Evolutionary conservation across 2,797 vertebrate species (phyloP), one percentile per base, ranked within the genome.

Genomic region (Clarias laeviceps): DNA sequence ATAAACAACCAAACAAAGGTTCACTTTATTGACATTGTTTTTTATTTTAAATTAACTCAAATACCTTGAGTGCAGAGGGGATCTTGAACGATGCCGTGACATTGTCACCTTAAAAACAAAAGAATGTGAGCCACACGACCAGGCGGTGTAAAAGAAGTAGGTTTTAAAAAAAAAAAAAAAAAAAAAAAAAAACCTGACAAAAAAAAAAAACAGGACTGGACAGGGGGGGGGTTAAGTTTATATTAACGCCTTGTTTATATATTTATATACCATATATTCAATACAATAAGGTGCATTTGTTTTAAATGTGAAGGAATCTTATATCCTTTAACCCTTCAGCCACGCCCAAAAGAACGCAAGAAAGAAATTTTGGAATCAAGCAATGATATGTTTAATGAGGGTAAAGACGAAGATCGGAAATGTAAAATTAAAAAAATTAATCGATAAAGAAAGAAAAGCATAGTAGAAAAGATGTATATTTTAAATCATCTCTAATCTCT

Each of bases 41-140:
- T 50, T 54, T 61, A 40, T 27, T 40, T 84, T 69, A 17, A 45
- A 78, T n/a, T 84, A 50, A 66, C 45, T 4, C 0, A 85, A 86
- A 87, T 91, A 95, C 95, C 94, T 94, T 92, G 84, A 85, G 87
- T 85, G 92, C 84, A 77, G 57, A 32, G 94, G 93, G 3, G 94
- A 94, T 83, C 90, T 88, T 9, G 94, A 93, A 76, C 89, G 90
- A 4, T 90, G 93, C 87, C 91, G 90, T 64, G 95, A 95, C 95
- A 96, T 96, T 91, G 86, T 85, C 56, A 81, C 89, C 93, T 94
- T 91, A 12, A 88, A 91, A 84, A 78, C 54, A 87, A 73, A 66
- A 66, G 73, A 86, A 82, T 11, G 7, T 61, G 14, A 86, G 64
- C 50, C 65, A 83, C 24, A 86, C 22, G 54, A 59, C 32, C 45